Evolutionary conservation across 2,888 invertebrate species (phyloP).

Genomic region (Pocota personata): DNA sequence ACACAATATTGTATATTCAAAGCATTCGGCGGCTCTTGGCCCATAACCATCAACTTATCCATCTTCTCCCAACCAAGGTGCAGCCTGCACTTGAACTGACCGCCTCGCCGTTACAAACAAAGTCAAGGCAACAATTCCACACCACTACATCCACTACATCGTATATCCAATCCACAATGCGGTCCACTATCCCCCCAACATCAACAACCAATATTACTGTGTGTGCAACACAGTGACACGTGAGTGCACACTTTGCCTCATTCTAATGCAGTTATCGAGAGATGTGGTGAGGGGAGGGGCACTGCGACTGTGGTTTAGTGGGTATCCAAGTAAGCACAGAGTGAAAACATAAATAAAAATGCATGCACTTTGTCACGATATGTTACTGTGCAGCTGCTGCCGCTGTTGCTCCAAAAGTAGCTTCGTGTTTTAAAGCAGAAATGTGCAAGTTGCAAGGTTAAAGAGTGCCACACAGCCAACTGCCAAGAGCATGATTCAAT

Average conservation of each 20-base stretch:
- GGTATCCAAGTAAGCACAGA: background rate
- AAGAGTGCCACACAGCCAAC: slow-evolving; percentile 10
- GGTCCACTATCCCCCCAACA: too few species aligned
- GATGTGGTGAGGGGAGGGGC: background rate
- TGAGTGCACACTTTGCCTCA: slow-evolving; percentile 11
- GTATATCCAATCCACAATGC: background rate
- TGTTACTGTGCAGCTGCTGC: background rate
- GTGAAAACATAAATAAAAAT: background rate
- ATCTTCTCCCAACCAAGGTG: background rate
- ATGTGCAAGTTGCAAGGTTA: slow-evolving; percentile 39
- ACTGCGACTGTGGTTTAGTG: slow-evolving; percentile 24
- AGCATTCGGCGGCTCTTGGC: slow-evolving; percentile 11
- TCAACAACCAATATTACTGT: background rate
- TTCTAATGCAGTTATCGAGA: slow-evolving; percentile 17
- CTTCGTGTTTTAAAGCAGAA: background rate
- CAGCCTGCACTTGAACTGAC: slow-evolving; percentile 55
- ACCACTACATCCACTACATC: background rate
- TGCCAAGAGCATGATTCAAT: slow-evolving; percentile 19
- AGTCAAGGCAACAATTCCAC: slow-evolving; percentile 52
- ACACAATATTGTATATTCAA: slow-evolving; percentile 19
- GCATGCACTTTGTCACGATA: slow-evolving; percentile 15
- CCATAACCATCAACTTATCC: slow-evolving; percentile 11
- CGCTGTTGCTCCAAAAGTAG: background rate
- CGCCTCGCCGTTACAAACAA: slow-evolving; percentile 38
- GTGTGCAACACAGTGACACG: background rate